A percentile compares a stretch with the other conserved stretches of the same genome.
Evolutionary conservation across 2,113 vertebrate genomes (phyloP).

Genomic region (Regulus satrapa): DNA sequence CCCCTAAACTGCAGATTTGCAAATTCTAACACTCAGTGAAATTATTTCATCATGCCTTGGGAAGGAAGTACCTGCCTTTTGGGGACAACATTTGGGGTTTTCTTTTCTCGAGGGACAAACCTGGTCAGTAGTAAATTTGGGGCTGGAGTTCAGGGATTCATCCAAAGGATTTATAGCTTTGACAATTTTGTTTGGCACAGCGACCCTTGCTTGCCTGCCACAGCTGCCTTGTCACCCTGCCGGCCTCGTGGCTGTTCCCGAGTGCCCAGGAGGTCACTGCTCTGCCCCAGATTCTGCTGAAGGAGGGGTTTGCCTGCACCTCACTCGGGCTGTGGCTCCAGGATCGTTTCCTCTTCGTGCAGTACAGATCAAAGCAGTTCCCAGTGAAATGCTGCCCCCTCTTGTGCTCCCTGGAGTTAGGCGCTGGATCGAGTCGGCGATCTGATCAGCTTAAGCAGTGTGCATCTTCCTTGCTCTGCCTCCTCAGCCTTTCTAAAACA

Average conservation of each 20-base stretch:
- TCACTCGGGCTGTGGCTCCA: neutral
- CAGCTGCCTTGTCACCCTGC: neutral
- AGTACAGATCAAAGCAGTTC: neutral
- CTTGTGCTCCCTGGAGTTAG: neutral
- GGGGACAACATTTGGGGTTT: neutral
- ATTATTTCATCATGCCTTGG: neutral
- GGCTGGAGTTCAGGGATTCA: neutral
- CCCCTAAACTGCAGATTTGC: neutral
- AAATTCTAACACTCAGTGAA: neutral
- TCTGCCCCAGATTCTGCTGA: neutral
- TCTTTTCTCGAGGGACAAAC: neutral
- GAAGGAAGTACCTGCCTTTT: neutral
- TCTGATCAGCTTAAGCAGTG: neutral
- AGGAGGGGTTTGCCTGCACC: neutral
- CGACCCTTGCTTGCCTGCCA: fast-evolving
- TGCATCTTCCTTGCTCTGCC: neutral
- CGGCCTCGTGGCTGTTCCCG: neutral
- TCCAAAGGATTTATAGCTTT: neutral
- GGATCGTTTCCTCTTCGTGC: neutral
- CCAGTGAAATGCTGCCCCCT: conserved; percentile 44
- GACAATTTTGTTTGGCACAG: neutral
- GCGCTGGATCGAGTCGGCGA: neutral
- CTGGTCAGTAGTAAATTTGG: neutral
- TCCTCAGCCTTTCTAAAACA: neutral
- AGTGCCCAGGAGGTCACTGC: neutral